These are phyloP conservation scores for Dynastes maya DNA, from an alignment of 2,888 invertebrate genomes.

Conservation along the genomic window DNA sequence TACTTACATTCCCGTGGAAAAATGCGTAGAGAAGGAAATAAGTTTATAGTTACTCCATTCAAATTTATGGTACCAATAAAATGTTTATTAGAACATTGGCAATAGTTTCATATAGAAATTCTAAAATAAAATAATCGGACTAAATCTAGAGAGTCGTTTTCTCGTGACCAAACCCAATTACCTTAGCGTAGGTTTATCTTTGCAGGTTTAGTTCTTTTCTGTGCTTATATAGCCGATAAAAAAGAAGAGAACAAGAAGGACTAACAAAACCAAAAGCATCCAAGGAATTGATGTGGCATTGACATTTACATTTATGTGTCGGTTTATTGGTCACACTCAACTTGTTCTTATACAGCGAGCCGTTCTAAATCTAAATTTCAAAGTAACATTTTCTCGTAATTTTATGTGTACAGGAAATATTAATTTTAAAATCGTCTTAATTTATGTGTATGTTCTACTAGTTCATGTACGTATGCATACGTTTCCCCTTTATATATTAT, in stretches of 20 bases:
- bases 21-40: not conserved
- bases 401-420: slow-evolving; percentile 49
- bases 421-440: slow-evolving; percentile 48
- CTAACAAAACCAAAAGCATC: slow-evolving; percentile 21
- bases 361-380: slow-evolving; percentile 46
- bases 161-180: slow-evolving; percentile 23
- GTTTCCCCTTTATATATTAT: slow-evolving; percentile 25
- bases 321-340: slow-evolving; percentile 43
- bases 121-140: slow-evolving; percentile 30
- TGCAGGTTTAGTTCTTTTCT: not conserved
- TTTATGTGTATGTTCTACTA: slow-evolving; percentile 36
- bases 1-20: slow-evolving; percentile 15
- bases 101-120: slow-evolving; percentile 12
- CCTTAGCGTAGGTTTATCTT: slow-evolving; percentile 30
- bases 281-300: slow-evolving; percentile 39
- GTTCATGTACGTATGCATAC: slow-evolving; percentile 15
- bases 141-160: slow-evolving; percentile 27
- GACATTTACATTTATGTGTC: slow-evolving; percentile 48
- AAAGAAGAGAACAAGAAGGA: slow-evolving; percentile 19
- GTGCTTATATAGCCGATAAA: not conserved
- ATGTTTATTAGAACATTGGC: slow-evolving; percentile 26
- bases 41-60: slow-evolving; percentile 23
- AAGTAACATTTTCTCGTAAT: slow-evolving; percentile 45
- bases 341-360: slow-evolving; percentile 33
- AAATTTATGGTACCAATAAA: slow-evolving; percentile 36